Conservation (phyloP, 2,888 invertebrate species). For the Brachyptera risi region DNA sequence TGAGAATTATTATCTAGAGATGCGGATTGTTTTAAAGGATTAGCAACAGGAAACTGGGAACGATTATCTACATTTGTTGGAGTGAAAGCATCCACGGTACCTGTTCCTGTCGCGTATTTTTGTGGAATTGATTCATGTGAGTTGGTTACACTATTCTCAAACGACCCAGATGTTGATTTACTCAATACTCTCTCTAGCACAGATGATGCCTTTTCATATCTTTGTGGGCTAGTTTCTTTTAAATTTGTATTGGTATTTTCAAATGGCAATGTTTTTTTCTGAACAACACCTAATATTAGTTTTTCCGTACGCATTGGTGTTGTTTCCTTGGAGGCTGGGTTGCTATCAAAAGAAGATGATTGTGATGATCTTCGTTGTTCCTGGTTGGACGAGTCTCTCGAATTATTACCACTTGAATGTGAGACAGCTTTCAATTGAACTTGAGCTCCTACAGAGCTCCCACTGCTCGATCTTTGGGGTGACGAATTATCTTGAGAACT, state of each 20-base stretch:
- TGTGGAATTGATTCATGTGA: conserved; percentile 1
- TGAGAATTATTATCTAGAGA: background rate
- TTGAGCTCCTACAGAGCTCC: conserved; percentile 18
- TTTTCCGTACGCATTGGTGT: background rate
- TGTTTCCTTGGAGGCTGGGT: conserved; percentile 6
- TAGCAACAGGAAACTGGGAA: background rate
- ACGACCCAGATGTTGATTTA: background rate
- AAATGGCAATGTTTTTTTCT: background rate
- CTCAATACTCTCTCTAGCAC: background rate
- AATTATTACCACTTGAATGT: too few species aligned
- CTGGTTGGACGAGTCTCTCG: background rate
- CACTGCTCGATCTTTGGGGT: conserved; percentile 30
- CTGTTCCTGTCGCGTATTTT: background rate
- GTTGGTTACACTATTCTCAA: background rate
- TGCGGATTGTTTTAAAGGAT: background rate
- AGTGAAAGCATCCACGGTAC: background rate
- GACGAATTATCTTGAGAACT: conserved; percentile 11
- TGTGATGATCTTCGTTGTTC: conserved; percentile 11
- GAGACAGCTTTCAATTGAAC: too few species aligned
- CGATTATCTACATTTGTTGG: background rate
- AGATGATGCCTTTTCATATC: background rate
- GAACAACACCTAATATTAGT: background rate
- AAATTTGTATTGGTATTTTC: too few species aligned
- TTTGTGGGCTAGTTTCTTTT: background rate
- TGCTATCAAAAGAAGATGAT: conserved; percentile 18